Evolutionary conservation across 35 echinoderm and acorn worm genomes (phyloP).

Genomic region (Antedon bifida): DNA sequence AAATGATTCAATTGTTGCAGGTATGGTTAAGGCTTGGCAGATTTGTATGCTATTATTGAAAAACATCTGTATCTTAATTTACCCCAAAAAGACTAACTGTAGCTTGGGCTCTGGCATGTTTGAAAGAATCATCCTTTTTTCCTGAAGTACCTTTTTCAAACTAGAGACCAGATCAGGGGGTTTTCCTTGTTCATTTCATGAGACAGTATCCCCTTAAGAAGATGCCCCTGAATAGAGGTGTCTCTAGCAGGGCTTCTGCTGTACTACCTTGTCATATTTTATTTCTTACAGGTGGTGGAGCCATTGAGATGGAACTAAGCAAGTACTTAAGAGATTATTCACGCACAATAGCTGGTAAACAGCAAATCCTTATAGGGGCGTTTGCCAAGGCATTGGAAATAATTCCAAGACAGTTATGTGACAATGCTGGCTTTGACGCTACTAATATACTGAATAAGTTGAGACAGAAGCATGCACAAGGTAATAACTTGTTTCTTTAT

Average conservation of each 20-base stretch:
- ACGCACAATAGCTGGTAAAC: conserved; percentile 88
- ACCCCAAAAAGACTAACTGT: too few species aligned
- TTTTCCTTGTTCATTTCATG: too few species aligned
- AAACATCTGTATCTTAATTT: too few species aligned
- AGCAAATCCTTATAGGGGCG: conserved; percentile 94
- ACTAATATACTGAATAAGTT: conserved; percentile 98
- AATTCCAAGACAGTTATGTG: conserved; percentile 87
- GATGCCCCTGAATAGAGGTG: too few species aligned
- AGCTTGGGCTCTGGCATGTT: too few species aligned
- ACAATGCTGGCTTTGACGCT: conserved; percentile 98
- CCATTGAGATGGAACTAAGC: conserved; percentile 98
- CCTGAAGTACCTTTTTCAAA: too few species aligned
- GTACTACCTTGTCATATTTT: background rate
- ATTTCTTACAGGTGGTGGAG: conserved; percentile 68
- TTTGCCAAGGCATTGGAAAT: conserved; percentile 92
- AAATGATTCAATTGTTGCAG: conserved; percentile 96
- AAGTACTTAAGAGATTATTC: conserved; percentile 88
- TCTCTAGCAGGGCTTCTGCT: too few species aligned
- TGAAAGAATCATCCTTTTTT: too few species aligned
- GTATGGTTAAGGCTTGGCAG: too few species aligned
- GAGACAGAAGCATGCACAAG: conserved; percentile 97
- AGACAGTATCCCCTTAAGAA: too few species aligned
- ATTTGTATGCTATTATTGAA: background rate
- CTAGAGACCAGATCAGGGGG: too few species aligned
- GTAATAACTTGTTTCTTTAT: conserved; percentile 13